phyloP scores from a whole-genome alignment of 2,888 invertebrate species.

The Netelia virgata region DNA sequence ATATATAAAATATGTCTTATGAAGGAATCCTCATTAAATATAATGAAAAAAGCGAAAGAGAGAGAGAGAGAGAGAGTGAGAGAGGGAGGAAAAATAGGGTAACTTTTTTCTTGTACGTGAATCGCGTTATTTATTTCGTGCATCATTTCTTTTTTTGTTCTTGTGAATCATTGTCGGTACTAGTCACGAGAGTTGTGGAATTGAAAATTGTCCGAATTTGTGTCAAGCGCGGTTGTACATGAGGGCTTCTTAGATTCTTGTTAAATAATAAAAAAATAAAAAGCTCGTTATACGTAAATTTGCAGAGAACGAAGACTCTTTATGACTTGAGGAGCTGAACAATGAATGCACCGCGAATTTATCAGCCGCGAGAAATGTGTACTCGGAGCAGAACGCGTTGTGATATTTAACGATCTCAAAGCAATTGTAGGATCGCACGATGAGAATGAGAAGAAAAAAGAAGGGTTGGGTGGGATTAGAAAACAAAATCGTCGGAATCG shows the following conservation, averaged over 20 bases:
- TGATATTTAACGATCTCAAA: slow-evolving; percentile 81
- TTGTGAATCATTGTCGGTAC: slow-evolving; percentile 23
- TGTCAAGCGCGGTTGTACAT: not conserved
- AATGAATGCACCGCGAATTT: slow-evolving; percentile 35
- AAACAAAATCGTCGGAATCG: slow-evolving; percentile 35
- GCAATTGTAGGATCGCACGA: slow-evolving; percentile 76
- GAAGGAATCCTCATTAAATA: slow-evolving; percentile 70
- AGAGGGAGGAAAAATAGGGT: slow-evolving; percentile 37
- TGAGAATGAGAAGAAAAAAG: slow-evolving; percentile 44
- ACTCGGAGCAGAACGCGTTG: slow-evolving; percentile 74
- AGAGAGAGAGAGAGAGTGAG: slow-evolving; percentile 35
- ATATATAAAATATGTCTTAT: slow-evolving; percentile 66
- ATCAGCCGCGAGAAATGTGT: slow-evolving; percentile 22
- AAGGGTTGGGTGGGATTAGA: slow-evolving; percentile 28
- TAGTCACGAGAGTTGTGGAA: not conserved
- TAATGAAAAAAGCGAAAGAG: slow-evolving; percentile 41
- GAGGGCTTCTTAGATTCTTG: slow-evolving; percentile 1
- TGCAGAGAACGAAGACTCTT: slow-evolving; percentile 30
- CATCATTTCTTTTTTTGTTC: slow-evolving; percentile 5
- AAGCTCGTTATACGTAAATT: slow-evolving; percentile 18
- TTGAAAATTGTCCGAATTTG: slow-evolving; percentile 24
- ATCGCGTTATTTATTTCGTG: slow-evolving; percentile 60
- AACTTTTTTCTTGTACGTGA: slow-evolving; percentile 50
- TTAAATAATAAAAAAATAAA: slow-evolving; percentile 4
- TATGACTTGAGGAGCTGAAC: slow-evolving; percentile 16